Evolutionary conservation across 2,797 vertebrate genomes (phyloP), one percentile per base, ranked within the genome.

Genomic region (Saxicola maurus): DNA sequence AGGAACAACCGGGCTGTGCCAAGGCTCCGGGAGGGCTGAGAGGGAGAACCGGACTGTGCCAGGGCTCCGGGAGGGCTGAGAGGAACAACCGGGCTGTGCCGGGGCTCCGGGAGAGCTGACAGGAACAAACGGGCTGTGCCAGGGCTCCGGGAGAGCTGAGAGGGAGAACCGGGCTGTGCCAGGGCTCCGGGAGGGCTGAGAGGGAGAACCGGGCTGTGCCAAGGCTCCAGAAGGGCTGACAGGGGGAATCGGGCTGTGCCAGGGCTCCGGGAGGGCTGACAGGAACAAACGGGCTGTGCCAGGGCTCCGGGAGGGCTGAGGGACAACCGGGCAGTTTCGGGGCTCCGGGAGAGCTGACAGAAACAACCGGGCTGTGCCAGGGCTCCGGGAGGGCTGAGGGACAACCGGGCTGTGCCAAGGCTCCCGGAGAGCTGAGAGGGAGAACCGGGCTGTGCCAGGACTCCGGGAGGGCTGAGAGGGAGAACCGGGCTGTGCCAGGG

Each of bases 221-320:
- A 21, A 27, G 31, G 5, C 27, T 64, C 13, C 3, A 24, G 9
- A 16, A 24, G 16, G 7, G 31, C 49, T 13, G 16, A 0, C 4
- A 2, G 19, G 1, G 10, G 0, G 0, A 13, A 2, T 17, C 10
- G 31, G 40, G 21, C 49, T 11, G 2, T 53, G 8, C 10, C 13
- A 48, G 21, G 31, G 11, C 28, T 38, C 33, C 21, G 11, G 11
- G 7, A 37, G 13, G 13, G 30, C 56, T 23, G 23, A 1, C 7
- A 12, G 21, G 1, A 21, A 0, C 7, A 31, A 10, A 8, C 8
- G 55, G 17, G 43, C 35, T 31, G 1, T 49, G 14, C n/a, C 24
- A 11, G 37, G 25, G 4, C 48, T 53, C 11, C 3, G 15, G 19
- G 6, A 10, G 33, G 27, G 33, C 20, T 38, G 27, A 20, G 40